Evolutionary conservation across 2,797 vertebrate species (phyloP).

Genomic region (Danio jaintianensis): DNA sequence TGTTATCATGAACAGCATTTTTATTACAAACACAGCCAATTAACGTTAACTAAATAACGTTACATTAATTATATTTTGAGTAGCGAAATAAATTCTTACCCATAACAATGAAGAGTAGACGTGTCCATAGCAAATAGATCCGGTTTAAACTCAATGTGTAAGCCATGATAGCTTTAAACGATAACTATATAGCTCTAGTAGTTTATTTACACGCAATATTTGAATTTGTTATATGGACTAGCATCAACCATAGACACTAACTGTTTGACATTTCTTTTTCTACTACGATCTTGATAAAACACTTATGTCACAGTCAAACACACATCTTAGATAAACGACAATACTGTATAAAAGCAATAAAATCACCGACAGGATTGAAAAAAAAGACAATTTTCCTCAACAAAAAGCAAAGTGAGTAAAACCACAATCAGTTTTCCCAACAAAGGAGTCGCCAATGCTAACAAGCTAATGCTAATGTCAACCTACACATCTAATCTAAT

Average conservation of each 20-base stretch:
- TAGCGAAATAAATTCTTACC: conserved; percentile 52
- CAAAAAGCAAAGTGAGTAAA: not conserved
- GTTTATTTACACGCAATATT: conserved; percentile 15
- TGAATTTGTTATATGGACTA: not conserved
- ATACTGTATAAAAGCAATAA: not conserved
- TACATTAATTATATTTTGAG: not conserved
- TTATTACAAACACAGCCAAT: too few relatives aligned
- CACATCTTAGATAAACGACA: not conserved
- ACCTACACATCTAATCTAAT: conserved; percentile 29
- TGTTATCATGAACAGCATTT: not conserved
- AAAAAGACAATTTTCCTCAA: not conserved
- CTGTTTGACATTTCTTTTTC: conserved; percentile 18
- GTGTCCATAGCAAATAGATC: conserved; percentile 47
- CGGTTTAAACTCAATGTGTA: conserved; percentile 26
- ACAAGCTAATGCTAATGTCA: conserved; percentile 26
- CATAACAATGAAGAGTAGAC: conserved; percentile 50
- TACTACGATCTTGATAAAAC: not conserved
- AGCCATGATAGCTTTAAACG: conserved; percentile 57
- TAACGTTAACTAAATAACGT: too few relatives aligned
- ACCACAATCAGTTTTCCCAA: conserved; percentile 8
- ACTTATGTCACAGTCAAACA: not conserved
- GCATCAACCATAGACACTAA: not conserved
- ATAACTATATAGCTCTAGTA: conserved; percentile 10
- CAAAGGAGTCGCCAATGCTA: conserved; percentile 43
- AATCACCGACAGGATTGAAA: not conserved